Percentiles rank a stretch among this genome's conserved stretches.
phyloP scores from a whole-genome alignment of 2,113 vertebrate genomes.

The Odocoileus virginianus region DNA sequence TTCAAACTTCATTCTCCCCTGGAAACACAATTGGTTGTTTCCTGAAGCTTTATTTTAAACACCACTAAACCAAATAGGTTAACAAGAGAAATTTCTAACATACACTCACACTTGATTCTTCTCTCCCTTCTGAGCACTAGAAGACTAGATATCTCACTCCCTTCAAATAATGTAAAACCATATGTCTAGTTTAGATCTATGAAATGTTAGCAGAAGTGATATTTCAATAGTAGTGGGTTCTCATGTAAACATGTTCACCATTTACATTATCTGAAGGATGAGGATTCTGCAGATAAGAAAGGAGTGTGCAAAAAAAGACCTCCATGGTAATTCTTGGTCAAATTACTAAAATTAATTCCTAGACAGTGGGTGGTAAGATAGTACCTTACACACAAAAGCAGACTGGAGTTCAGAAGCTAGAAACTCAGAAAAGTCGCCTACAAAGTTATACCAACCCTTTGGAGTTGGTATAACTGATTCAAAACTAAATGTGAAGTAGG shows the following conservation, averaged over 20 bases:
- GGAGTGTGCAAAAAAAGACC: neutral
- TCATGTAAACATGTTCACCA: neutral
- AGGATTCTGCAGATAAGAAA: neutral
- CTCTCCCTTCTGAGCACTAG: neutral
- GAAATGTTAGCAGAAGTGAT: neutral
- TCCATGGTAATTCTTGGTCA: neutral
- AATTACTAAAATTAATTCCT: neutral
- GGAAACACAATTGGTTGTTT: neutral
- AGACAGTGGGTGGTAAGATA: rapidly evolving
- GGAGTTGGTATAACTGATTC: neutral
- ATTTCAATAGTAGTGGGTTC: neutral
- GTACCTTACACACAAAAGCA: neutral
- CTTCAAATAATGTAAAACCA: neutral
- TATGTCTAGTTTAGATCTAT: neutral
- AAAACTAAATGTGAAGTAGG: neutral
- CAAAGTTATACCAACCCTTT: neutral
- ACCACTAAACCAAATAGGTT: neutral
- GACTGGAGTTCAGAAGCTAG: neutral
- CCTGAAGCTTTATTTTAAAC: neutral
- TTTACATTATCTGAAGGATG: neutral
- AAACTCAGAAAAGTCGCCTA: neutral
- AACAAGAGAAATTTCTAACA: neutral
- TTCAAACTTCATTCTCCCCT: neutral
- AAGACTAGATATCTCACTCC: neutral
- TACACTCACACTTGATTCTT: neutral